Evolutionary conservation across 2,888 invertebrate genomes (phyloP).

Genomic region (Nomada fabriciana): DNA sequence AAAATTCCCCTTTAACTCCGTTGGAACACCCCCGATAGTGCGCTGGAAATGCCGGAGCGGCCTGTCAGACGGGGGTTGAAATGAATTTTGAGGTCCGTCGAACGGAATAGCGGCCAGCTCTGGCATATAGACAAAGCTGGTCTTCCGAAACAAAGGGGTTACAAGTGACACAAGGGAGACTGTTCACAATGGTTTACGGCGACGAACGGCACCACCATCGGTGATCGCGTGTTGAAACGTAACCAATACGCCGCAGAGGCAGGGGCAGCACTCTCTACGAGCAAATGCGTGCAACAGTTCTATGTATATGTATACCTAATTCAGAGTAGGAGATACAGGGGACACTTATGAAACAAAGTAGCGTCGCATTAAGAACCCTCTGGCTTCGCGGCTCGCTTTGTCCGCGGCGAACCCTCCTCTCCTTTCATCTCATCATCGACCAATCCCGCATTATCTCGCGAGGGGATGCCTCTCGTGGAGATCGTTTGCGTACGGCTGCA

Average conservation of each 20-base stretch:
- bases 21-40: background rate
- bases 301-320: slow-evolving; percentile 3
- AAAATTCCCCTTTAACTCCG: slow-evolving; percentile 15
- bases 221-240: slow-evolving; percentile 28
- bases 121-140: background rate
- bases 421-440: slow-evolving; percentile 52
- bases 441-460: slow-evolving; percentile 44
- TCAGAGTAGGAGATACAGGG: slow-evolving; percentile 35
- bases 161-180: slow-evolving; percentile 36
- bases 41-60: background rate
- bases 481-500: slow-evolving; percentile 12
- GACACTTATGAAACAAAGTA: slow-evolving; percentile 74
- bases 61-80: slow-evolving; percentile 7
- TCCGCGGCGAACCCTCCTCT: slow-evolving; percentile 19
- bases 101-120: background rate
- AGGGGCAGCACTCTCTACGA: background rate
- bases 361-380: slow-evolving; percentile 69
- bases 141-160: slow-evolving; percentile 56
- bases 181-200: slow-evolving; percentile 21
- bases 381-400: slow-evolving; percentile 36
- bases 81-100: slow-evolving; percentile 28
- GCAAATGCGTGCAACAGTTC: slow-evolving; percentile 38
- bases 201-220: slow-evolving; percentile 27
- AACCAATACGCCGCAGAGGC: slow-evolving; percentile 16
- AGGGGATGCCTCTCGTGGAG: slow-evolving; percentile 19